These are phyloP conservation scores for Thymallus thymallus DNA, from an alignment of 2,113 vertebrate species.

Conservation along the genomic window DNA sequence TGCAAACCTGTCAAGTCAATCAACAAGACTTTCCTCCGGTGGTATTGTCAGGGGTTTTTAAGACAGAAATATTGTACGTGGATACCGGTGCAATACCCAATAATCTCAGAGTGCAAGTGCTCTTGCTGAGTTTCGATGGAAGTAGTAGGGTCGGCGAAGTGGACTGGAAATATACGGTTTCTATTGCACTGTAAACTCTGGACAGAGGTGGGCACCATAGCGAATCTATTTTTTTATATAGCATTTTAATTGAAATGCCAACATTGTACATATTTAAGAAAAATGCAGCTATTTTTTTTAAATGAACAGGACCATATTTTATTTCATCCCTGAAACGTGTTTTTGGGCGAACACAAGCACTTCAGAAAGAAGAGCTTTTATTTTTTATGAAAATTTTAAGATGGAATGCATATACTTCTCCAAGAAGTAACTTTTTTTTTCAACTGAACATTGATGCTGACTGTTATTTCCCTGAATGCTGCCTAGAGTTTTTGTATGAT, in stretches of 20 bases:
- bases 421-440: conserved; percentile 66
- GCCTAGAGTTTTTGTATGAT: conserved; percentile 80
- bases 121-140: conserved; percentile 79
- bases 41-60: conserved; percentile 92
- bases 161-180: conserved; percentile 71
- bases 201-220: conserved; percentile 83
- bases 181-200: conserved; percentile 83
- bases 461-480: conserved; percentile 81
- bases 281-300: conserved; percentile 83
- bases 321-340: conserved; percentile 66
- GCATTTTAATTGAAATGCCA: conserved; percentile 87
- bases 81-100: conserved; percentile 92
- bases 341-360: conserved; percentile 67
- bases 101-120: conserved; percentile 95
- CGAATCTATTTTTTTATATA: conserved; percentile 97
- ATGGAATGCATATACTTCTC: conserved; percentile 74
- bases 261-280: conserved; percentile 88
- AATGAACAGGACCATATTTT: conserved; percentile 88
- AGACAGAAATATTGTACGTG: conserved; percentile 92
- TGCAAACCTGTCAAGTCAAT: conserved; percentile 88
- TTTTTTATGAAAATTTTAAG: conserved; percentile 70
- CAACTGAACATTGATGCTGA: conserved; percentile 76
- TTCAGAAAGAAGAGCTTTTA: conserved; percentile 71
- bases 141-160: conserved; percentile 30
- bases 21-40: conserved; percentile 89